Base-by-base conservation (phyloP, 2,113 vertebrate genomes). In the Stegastes partitus region DNA sequence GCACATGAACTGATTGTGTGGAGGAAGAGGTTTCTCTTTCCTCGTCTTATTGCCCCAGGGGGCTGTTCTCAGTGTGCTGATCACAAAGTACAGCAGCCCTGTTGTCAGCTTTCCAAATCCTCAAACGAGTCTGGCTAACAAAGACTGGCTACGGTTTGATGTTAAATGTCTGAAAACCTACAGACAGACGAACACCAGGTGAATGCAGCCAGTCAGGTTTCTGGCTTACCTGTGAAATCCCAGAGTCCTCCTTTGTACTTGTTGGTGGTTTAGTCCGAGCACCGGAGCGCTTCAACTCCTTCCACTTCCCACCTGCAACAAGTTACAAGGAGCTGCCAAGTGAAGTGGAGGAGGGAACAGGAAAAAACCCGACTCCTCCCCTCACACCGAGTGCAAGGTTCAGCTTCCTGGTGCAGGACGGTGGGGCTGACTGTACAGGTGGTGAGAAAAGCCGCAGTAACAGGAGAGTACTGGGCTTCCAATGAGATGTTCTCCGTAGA, bases 331-430 rank as follows among this genome's bases (percentile, higher is more conserved):
- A 77, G 76, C 70, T 87, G 53, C 59, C 10, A 71, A 74, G 64
- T 82, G 67, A 21, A 61, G 80, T 54, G 59, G 28, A 82, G 76
- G 70, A 77, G 76, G 69, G 54, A 79, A 34, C 53, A 67, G 28
- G 67, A 74, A 87, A 67, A 71, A n/a, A 14, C 45, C 54, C 56
- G 25, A 39, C 91, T 85, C 89, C 93, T 81, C 72, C 84, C 81
- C 75, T 79, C 74, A 63, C 64, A 42, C 65, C 23, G 57, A 61
- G 90, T 85, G 90, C 86, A 89, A 82, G 87, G 76, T 86, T 83
- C 69, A 87, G 22, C 86, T 92, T 91, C 88, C 91, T 90, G 80
- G 71, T 84, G 68, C 47, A 64, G 59, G 49, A 55, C 50, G 59
- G 82, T 37, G 31, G 57, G 67, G 54, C 64, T 68, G 55, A 61